phyloP scores from a whole-genome alignment of 64 coral and sea anemone species.

The Catalaphyllia jardinei region DNA sequence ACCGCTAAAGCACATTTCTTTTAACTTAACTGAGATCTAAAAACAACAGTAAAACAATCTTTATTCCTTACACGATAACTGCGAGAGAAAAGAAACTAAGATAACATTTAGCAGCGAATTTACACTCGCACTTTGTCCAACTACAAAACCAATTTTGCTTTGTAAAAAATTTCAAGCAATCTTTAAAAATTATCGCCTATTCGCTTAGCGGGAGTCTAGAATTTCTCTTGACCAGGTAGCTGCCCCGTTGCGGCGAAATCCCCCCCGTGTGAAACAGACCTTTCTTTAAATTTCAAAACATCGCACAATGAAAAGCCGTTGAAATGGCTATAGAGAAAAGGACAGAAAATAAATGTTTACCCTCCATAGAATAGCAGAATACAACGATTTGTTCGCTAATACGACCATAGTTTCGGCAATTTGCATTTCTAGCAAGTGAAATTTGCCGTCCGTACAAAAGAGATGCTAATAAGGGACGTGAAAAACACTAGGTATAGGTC shows the following conservation, averaged over 20 bases:
- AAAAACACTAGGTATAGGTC: neutral
- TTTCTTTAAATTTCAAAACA: slow-evolving; percentile 44
- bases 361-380: slow-evolving; percentile 29
- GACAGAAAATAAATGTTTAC: slow-evolving; percentile 37
- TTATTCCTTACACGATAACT: slow-evolving; percentile 21
- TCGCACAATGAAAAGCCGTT: slow-evolving; percentile 44
- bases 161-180: neutral
- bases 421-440: slow-evolving; percentile 53
- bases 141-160: neutral
- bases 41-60: slow-evolving; percentile 26
- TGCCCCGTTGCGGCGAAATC: slow-evolving; percentile 24
- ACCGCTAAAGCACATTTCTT: slow-evolving; percentile 21
- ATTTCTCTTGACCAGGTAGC: neutral
- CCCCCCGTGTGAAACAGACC: neutral
- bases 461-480: slow-evolving; percentile 21
- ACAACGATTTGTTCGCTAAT: slow-evolving; percentile 37
- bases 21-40: slow-evolving; percentile 24
- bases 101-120: slow-evolving; percentile 38
- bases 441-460: slow-evolving; percentile 33
- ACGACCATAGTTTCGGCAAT: slow-evolving; percentile 46
- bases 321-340: slow-evolving; percentile 40
- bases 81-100: neutral
- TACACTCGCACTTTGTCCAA: neutral
- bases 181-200: slow-evolving; percentile 37
- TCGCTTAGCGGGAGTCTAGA: neutral